Base-by-base conservation (phyloP, 1,140 invertebrate species). In the Idris sp. region DNA sequence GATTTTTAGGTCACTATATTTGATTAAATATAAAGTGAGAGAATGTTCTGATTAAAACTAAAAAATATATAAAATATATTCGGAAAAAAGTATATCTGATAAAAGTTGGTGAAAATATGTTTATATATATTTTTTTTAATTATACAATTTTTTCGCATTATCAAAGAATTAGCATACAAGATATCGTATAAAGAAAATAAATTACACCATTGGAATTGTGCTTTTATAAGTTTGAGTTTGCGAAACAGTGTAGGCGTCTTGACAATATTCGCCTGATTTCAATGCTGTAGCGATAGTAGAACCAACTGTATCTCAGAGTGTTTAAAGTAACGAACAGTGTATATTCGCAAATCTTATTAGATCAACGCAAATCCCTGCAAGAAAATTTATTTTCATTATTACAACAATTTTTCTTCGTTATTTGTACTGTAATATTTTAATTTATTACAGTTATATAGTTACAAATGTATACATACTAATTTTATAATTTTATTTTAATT, bases 151-250 rank as follows among this genome's bases (percentile, higher is more conserved):
- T 71, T 49, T 31, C 56, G 40, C 54, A 61, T 71, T 71, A 71
- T 61, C 67, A 43, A 28, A 31, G 33, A 36, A 46, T 38, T 35
- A 58, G 65, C 16, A 44, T 19, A 41, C 67, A 14, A 71, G 54
- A 71, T 61, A 71, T 38, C 36, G 48, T 54, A 53, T 31, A 11
- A 25, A 26, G 56, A 44, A 56, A 38, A 49, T 44, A 61, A 46
- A 53, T 49, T 59, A 26, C 49, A 53, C 31, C 65, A 51, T 51
- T 61, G 26, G 25, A 14, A n/a, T 46, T 61, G 54, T 59, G 65
- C 65, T 59, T 69, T 69, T 69, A 22, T 58, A 69, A 69, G 35
- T 35, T 44, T 44, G n/a, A 51, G 46, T 61, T 46, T 61, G 54
- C 36, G 46, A 25, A 43, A 65, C 54, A n/a, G n/a, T n/a, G 65